Conservation (phyloP, 2,888 invertebrate species). For the Zygaena filipendulae region DNA sequence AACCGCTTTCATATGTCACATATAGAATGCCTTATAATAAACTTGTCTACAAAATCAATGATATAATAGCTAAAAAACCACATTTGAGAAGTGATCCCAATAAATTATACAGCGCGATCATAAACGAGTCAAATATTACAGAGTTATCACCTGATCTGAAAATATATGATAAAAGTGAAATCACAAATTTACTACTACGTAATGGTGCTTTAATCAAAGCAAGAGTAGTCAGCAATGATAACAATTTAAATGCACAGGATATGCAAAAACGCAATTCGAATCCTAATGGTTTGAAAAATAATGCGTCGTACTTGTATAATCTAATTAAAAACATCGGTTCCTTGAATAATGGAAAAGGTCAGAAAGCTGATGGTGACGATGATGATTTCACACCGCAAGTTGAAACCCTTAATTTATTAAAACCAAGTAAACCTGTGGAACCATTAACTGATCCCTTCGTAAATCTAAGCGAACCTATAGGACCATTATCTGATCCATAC, state of each 20-base stretch:
- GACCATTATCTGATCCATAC: no score
- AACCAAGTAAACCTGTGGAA: no score
- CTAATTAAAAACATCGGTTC: no score
- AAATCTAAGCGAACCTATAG: no score
- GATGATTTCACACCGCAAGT: no score
- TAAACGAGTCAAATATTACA: constrained; percentile 25
- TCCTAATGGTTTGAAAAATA: no score
- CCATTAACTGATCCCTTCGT: no score
- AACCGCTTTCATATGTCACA: constrained; percentile 39
- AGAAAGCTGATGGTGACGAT: no score
- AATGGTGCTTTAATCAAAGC: constrained; percentile 35
- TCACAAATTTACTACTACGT: constrained; percentile 25
- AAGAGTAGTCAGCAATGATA: constrained; percentile 24
- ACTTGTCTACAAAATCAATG: constrained; percentile 25
- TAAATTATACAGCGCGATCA: constrained; percentile 28
- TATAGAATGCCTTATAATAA: constrained; percentile 33
- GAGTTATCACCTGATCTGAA: constrained; percentile 30
- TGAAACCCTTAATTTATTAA: no score
- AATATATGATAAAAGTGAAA: constrained; percentile 25
- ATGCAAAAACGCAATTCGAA: no score
- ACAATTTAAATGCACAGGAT: constrained; percentile 22
- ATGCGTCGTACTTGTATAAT: no score
- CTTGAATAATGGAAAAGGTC: no score
- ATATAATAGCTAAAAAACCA: constrained; percentile 24
- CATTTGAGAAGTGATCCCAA: constrained; percentile 23